Percentiles rank a stretch among this genome's conserved stretches.
Evolutionary conservation across 2,113 vertebrate species (phyloP).

Genomic region (Rhynchopsitta pachyrhyncha): DNA sequence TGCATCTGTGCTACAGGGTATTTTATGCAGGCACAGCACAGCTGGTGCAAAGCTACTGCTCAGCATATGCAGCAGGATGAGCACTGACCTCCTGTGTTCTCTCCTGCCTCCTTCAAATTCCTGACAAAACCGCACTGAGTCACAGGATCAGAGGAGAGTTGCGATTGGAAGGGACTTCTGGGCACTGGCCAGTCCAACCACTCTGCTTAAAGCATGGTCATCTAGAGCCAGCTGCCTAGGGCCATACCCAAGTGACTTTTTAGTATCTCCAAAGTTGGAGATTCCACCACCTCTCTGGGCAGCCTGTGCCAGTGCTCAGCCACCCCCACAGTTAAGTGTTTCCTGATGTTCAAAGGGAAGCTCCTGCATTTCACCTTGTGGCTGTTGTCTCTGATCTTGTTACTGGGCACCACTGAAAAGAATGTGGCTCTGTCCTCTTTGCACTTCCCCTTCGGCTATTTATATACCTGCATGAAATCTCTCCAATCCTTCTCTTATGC

Average conservation of each 20-base stretch:
- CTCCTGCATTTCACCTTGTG: not conserved
- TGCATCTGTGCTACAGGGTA: not conserved
- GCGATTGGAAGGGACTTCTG: not conserved
- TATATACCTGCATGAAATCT: accelerated
- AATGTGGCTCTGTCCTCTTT: not conserved
- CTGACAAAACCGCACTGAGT: accelerated
- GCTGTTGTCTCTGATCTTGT: not conserved
- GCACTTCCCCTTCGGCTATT: not conserved
- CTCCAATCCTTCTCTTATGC: not conserved
- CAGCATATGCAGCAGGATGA: not conserved
- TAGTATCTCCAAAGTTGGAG: not conserved
- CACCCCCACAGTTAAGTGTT: not conserved
- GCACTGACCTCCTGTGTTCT: not conserved
- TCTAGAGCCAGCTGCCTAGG: not conserved
- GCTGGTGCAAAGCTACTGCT: not conserved
- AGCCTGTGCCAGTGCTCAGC: not conserved
- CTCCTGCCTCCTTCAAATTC: not conserved
- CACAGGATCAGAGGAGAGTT: not conserved
- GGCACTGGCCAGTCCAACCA: not conserved
- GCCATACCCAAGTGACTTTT: not conserved
- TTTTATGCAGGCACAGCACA: not conserved
- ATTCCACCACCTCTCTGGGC: not conserved
- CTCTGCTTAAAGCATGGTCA: not conserved
- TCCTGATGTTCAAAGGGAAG: not conserved
- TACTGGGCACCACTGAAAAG: not conserved